Base-by-base conservation (phyloP, 2,888 invertebrate species). In the Athripsodes cinereus region DNA sequence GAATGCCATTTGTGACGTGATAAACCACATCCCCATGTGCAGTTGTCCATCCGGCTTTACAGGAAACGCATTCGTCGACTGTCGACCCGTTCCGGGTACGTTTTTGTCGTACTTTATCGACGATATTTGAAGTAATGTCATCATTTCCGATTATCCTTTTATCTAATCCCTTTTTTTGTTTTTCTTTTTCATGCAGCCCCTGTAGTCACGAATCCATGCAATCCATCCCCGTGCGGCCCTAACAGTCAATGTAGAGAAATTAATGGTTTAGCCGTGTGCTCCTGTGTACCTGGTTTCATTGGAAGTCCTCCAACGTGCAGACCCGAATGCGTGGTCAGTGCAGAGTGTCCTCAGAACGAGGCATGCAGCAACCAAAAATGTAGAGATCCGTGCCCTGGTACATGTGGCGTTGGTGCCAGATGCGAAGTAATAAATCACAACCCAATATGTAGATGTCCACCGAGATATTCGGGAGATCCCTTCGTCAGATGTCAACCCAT, bases 351-450 rank as follows among this genome's bases (percentile, higher is more conserved):
- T 2, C 82, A 84, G 48, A 85, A 81, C 64, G 81, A 87, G 73
- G 86, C 90, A 2, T 91, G 90, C 67, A 83, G 82, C 54, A 90
- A 90, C 68, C 86, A 86, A 69, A 88, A 88, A 74, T 92, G 92
- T 69, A 76, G 83, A 26, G 84, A 91, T 70, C 91, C 92, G 16
- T 92, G 92, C 68, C 83, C 82, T 57, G 90, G 89, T 66, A 83
- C 88, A n/a, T 92, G 92, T 68, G 92, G 92, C 19, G 75, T 88
- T 22, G 78, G 77, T 63, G 88, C 91, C 2, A 75, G 79, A 64
- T 92, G 92, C 68, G 82, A 86, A 72, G 87, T 91, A 22, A 83
- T 90, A 52, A 88, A 87, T 70, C 88, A 92, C 67, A 89, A 86
- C 71, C 90, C 90, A 2, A 87, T 88, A 69, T 90, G 90, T 70